Evolutionary conservation across 2,797 vertebrate species (phyloP), one percentile per base, ranked within the genome.

Genomic region (Rhinophrynus dorsalis): DNA sequence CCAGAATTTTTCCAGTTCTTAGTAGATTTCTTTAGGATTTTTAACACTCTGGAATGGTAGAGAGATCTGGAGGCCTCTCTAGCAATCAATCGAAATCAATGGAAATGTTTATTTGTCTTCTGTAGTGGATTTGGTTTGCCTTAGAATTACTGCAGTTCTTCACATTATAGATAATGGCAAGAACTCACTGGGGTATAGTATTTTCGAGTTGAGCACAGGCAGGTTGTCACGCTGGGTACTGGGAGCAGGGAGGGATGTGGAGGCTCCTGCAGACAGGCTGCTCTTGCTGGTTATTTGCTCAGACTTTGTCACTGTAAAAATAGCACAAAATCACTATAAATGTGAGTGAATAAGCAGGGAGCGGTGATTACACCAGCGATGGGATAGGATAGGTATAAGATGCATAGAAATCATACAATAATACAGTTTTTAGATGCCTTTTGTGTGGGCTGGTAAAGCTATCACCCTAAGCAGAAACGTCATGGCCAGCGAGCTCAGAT

Each of bases 281-380:
- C 92, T 95, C 91, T 95, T 97, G 79, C 81, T 84, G 82, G 94
- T 93, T 51, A 94, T 84, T 83, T 94, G 94, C 83, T 98, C 95
- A 2, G 91, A 88, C 72, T 92, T 96, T 79, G 87, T 87, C 1
- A 78, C 95, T 97, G 80, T 12, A 70, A 82, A 44, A 76, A 52
- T 17, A 35, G 9, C 13, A 38, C 3, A 15, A 9, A 9, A 32
- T 8, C 18, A 24, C 1, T 15, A 23, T 23, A 48, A 24, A 3
- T 15, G 8, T 9, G 12, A n/a, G 45, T 23, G 6, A 21, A 13
- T 24, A 48, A 24, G 1, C 20, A 48, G 21, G 1, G 29, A 29
- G 11, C 12, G 13, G 27, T 2, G 30, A 52, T 6, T 13, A 52
- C 12, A 12, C 5, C 10, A 20, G 42, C 3, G 42, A 45, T 6